Evolutionary conservation across 2,888 invertebrate species (phyloP).

Genomic region (Resseliella maxima): DNA sequence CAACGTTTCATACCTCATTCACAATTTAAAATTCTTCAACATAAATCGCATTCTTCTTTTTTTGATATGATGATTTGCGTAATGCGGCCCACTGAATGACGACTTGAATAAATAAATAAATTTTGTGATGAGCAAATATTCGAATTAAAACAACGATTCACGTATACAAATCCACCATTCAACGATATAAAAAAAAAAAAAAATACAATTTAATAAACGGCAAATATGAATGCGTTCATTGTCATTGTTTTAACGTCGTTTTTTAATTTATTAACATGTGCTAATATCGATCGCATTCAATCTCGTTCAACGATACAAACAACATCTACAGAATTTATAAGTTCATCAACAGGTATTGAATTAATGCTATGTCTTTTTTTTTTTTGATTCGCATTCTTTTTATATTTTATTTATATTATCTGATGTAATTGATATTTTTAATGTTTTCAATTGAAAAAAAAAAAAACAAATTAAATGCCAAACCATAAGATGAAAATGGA

Average conservation of each 20-base stretch:
- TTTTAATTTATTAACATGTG: conserved; percentile 52
- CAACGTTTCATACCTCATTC: not conserved
- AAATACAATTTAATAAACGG: not conserved
- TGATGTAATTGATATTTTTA: not conserved
- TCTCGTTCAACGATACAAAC: not conserved
- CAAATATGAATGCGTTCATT: conserved; percentile 46
- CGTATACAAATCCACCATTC: not conserved
- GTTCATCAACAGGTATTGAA: conserved; percentile 24
- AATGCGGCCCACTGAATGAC: conserved; percentile 42
- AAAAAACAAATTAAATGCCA: too few species aligned
- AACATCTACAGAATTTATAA: conserved; percentile 44
- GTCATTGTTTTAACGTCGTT: conserved; percentile 45
- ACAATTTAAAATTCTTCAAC: conserved; percentile 1
- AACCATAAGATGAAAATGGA: not conserved
- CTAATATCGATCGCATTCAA: not conserved
- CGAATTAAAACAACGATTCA: not conserved
- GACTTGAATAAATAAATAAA: conserved; percentile 39
- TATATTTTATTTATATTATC: not conserved
- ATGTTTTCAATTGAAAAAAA: too few species aligned
- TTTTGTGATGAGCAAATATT: not conserved
- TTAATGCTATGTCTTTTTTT: not conserved
- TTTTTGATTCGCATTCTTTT: not conserved
- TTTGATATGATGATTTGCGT: conserved; percentile 40
- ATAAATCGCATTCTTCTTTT: not conserved
- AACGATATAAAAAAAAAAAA: not conserved